These are phyloP conservation scores for Cyprinus carpio DNA, from an alignment of 2,113 vertebrate genomes.

Conservation along the genomic window DNA sequence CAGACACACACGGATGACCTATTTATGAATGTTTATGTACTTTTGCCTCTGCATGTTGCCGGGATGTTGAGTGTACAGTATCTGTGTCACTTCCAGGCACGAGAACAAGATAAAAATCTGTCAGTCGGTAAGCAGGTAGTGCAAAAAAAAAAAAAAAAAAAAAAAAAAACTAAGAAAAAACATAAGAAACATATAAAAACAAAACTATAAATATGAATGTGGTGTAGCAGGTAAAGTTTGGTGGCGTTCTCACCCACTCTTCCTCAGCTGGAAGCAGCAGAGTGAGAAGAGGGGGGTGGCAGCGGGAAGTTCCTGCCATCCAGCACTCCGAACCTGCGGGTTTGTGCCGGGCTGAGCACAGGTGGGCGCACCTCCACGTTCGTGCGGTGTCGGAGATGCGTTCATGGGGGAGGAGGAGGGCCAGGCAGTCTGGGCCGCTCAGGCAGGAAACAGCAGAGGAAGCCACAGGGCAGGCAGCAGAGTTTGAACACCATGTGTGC, in stretches of 20 bases:
- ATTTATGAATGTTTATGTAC: constrained; percentile 19
- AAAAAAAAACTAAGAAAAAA: no score
- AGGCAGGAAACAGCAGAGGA: constrained; percentile 58
- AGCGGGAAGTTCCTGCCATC: constrained; percentile 57
- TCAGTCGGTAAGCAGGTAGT: constrained; percentile 36
- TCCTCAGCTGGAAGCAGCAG: constrained; percentile 39
- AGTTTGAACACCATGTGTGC: constrained; percentile 12
- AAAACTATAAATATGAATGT: constrained; percentile 54
- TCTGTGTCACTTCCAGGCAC: constrained; percentile 49
- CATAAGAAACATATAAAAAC: not conserved
- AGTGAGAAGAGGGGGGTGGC: constrained; percentile 15
- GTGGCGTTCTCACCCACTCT: constrained; percentile 51
- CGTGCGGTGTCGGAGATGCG: constrained; percentile 46
- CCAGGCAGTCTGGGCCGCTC: constrained; percentile 38
- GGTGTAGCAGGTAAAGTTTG: constrained; percentile 50
- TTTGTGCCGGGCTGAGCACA: constrained; percentile 33
- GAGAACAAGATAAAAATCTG: constrained; percentile 48
- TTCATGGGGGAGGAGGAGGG: constrained; percentile 50
- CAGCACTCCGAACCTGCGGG: constrained; percentile 53
- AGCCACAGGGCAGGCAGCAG: constrained; percentile 57
- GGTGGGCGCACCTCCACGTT: constrained; percentile 49
- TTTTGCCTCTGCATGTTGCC: constrained; percentile 20
- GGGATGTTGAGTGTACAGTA: constrained; percentile 22
- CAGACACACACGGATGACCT: not conserved
- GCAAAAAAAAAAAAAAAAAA: not conserved